phyloP scores from a whole-genome alignment of 1,140 invertebrate species.

The Trinorchestia longiramus region DNA sequence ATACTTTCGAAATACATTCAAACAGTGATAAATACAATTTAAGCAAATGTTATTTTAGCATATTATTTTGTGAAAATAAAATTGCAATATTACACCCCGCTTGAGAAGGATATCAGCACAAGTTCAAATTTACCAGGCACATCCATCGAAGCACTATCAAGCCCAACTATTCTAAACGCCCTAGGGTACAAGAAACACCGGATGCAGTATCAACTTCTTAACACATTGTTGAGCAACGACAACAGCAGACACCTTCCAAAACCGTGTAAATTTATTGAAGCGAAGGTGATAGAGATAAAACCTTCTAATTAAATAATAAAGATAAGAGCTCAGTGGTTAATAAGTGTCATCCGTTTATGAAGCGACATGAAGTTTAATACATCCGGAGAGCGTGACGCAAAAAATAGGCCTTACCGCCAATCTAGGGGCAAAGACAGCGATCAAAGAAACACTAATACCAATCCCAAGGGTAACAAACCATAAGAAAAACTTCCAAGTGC shows the following conservation, averaged over 20 bases:
- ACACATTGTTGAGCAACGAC: not conserved
- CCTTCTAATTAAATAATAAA: constrained; percentile 54
- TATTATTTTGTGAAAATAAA: not conserved
- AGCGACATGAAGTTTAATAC: constrained; percentile 53
- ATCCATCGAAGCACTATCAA: not conserved
- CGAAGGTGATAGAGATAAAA: constrained; percentile 40
- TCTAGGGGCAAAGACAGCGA: not conserved
- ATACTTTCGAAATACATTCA: not conserved
- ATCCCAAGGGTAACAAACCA: not conserved
- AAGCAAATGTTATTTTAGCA: not conserved
- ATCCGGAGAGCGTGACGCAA: constrained; percentile 1
- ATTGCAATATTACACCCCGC: not conserved
- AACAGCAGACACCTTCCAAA: constrained; percentile 8
- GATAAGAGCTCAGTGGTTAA: constrained; percentile 47
- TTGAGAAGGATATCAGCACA: not conserved
- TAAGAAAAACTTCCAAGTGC: not conserved
- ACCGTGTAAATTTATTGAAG: not conserved
- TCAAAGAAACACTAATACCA: constrained; percentile 14
- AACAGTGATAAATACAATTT: not conserved
- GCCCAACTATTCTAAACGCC: not conserved
- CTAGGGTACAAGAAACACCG: not conserved
- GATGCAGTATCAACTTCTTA: not conserved
- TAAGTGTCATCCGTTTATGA: constrained; percentile 43
- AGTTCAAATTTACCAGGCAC: not conserved
- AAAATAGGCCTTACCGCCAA: constrained; percentile 32